Evolutionary conservation across 2,888 invertebrate species (phyloP).

Genomic region (Eulithis testata): DNA sequence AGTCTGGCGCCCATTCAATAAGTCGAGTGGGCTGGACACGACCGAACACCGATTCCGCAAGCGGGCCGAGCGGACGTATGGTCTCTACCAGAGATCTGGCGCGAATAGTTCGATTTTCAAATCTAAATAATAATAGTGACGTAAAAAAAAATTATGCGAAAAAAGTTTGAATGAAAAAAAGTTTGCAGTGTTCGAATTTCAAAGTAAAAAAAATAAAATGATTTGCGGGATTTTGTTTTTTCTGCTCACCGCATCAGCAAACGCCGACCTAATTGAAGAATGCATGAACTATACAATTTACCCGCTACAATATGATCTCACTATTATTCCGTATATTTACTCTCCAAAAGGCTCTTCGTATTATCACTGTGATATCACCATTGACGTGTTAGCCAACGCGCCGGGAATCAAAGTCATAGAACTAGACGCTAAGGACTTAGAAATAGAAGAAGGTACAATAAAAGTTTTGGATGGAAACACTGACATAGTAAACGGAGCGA

Average conservation of each 20-base stretch:
- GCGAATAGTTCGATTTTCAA: conserved; percentile 23
- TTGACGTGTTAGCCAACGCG: conserved; percentile 71
- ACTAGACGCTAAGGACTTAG: conserved; percentile 66
- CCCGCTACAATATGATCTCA: conserved; percentile 75
- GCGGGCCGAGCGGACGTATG: conserved; percentile 63
- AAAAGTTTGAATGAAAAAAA: conserved; percentile 7
- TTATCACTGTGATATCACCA: conserved; percentile 69
- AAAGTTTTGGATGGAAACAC: conserved; percentile 59
- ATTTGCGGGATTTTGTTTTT: conserved; percentile 49
- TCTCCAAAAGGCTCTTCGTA: conserved; percentile 56
- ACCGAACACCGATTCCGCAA: conserved; percentile 54
- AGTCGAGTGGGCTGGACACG: conserved; percentile 42
- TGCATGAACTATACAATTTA: conserved; percentile 78
- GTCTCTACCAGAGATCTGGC: conserved; percentile 25
- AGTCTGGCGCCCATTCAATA: conserved; percentile 58
- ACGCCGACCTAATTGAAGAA: conserved; percentile 66
- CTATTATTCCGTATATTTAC: conserved; percentile 64
- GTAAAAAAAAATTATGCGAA: neutral
- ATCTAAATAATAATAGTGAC: neutral
- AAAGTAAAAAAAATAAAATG: conserved; percentile 41
- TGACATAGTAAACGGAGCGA: conserved; percentile 62
- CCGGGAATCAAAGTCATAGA: conserved; percentile 67
- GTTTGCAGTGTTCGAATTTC: conserved; percentile 22
- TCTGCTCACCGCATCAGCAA: conserved; percentile 52
- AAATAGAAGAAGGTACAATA: conserved; percentile 58